Percentiles rank a stretch among this genome's conserved stretches.
phyloP scores from a whole-genome alignment of 2,888 invertebrate genomes.

The Polyommatus icarus region DNA sequence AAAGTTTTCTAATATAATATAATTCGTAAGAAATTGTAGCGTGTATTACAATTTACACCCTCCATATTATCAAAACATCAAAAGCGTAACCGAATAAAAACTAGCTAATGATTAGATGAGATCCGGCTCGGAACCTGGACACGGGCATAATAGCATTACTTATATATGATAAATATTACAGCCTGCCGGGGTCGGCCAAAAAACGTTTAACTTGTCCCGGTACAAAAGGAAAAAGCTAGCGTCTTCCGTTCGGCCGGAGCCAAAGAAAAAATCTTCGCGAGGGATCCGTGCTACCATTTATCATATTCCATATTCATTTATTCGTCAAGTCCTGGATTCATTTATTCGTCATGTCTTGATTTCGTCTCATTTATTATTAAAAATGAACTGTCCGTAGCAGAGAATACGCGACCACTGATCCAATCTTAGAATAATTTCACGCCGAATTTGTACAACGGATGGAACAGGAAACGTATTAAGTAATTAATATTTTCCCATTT shows the following conservation, averaged over 20 bases:
- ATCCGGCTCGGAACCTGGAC: constrained; percentile 47
- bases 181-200: constrained; percentile 71
- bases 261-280: constrained; percentile 79
- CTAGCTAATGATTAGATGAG: constrained; percentile 30
- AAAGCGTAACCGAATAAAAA: constrained; percentile 24
- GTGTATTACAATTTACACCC: constrained; percentile 1
- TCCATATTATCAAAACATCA: neutral
- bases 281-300: constrained; percentile 78
- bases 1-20: too few relatives aligned
- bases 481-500: neutral
- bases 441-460: constrained; percentile 61
- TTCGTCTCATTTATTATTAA: constrained; percentile 82
- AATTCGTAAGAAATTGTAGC: too few relatives aligned
- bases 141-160: constrained; percentile 68
- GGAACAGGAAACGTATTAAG: constrained; percentile 9
- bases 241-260: constrained; percentile 79
- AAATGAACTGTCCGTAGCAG: constrained; percentile 81
- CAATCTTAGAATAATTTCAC: constrained; percentile 77
- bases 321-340: constrained; percentile 82
- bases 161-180: constrained; percentile 78
- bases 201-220: constrained; percentile 79
- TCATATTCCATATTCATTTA: constrained; percentile 82
- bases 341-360: constrained; percentile 82
- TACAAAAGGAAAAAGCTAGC: constrained; percentile 80
- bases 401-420: constrained; percentile 73